These are phyloP conservation scores for Chaetogeoica ovagalla DNA, from an alignment of 2,888 invertebrate genomes.

Conservation along the genomic window DNA sequence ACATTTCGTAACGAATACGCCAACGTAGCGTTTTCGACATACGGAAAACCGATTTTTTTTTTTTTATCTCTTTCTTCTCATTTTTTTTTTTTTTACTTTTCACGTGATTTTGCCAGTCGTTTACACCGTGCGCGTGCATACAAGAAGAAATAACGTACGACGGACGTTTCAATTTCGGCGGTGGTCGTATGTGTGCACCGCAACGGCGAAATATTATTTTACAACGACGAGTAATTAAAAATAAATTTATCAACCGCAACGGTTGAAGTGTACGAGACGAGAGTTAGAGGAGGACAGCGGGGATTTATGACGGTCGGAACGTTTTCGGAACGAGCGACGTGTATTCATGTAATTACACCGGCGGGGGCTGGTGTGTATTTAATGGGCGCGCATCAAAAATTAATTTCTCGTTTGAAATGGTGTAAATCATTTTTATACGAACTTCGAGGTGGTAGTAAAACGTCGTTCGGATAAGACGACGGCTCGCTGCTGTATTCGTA, in stretches of 20 bases:
- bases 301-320: slow-evolving; percentile 39
- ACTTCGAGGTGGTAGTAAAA: not conserved
- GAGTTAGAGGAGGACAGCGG: slow-evolving; percentile 35
- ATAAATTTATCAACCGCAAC: slow-evolving; percentile 44
- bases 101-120: not conserved
- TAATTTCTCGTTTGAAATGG: slow-evolving; percentile 41
- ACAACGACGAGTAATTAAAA: slow-evolving; percentile 41
- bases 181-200: too few relatives aligned
- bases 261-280: slow-evolving; percentile 46
- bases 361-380: slow-evolving; percentile 7
- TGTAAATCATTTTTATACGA: slow-evolving; percentile 24
- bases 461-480: too few relatives aligned
- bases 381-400: slow-evolving; percentile 42
- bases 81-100: not conserved
- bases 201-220: slow-evolving; percentile 16
- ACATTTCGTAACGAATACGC: not conserved
- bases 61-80: too few relatives aligned
- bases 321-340: not conserved
- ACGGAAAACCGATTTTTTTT: not conserved
- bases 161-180: not conserved
- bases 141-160: not conserved
- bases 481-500: too few relatives aligned
- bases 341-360: slow-evolving; percentile 24
- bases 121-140: too few relatives aligned
- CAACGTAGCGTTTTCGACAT: not conserved